Evolutionary conservation across 2,113 vertebrate genomes (phyloP).

Genomic region (Bos indicus): DNA sequence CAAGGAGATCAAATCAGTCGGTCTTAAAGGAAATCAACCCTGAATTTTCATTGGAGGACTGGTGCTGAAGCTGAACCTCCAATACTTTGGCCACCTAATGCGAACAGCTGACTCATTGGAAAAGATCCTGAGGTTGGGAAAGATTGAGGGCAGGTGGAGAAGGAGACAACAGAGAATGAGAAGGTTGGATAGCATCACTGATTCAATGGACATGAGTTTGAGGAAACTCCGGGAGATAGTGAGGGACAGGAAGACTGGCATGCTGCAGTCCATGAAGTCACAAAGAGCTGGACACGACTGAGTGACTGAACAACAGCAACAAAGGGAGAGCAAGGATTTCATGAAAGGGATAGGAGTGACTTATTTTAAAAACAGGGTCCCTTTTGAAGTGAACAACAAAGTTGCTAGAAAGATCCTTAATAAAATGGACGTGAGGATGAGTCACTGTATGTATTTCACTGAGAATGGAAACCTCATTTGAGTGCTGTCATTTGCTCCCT

Average conservation of each 20-base stretch:
- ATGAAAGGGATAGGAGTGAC: not conserved
- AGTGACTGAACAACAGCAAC: not conserved
- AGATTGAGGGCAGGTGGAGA: not conserved
- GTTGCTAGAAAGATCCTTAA: constrained; percentile 4
- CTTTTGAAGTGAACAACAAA: constrained; percentile 26
- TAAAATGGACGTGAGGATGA: not conserved
- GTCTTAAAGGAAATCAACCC: not conserved
- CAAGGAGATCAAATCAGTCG: not conserved
- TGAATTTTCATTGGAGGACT: not conserved
- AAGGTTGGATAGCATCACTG: not conserved
- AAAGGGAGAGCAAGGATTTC: not conserved
- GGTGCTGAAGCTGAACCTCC: not conserved
- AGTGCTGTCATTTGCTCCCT: not conserved
- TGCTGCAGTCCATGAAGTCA: not conserved
- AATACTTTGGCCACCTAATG: not conserved
- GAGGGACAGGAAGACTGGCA: not conserved
- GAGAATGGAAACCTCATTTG: not conserved
- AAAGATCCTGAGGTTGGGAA: not conserved
- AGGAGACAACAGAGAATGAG: not conserved
- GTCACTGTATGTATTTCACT: not conserved
- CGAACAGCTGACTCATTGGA: not conserved
- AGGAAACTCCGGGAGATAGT: not conserved
- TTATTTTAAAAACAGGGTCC: not conserved
- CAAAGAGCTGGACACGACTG: not conserved
- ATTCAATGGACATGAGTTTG: not conserved